Percentiles rank a stretch among this genome's conserved stretches.
Conservation (phyloP, 2,888 invertebrate genomes). For the Ferrisia virgata region DNA sequence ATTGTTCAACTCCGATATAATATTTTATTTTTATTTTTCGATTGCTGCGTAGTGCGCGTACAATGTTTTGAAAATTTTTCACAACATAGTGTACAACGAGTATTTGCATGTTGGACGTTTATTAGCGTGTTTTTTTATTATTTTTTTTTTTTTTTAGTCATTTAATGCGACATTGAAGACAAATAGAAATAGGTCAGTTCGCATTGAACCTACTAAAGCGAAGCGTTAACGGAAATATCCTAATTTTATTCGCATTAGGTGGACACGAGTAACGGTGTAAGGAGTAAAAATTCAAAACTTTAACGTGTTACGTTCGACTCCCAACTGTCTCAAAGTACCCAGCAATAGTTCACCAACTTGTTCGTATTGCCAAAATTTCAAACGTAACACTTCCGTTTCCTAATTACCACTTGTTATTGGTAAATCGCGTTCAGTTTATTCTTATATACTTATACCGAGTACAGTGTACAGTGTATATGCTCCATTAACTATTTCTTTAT, state of each 20-base stretch:
- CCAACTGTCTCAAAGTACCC: neutral
- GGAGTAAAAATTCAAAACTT: no score
- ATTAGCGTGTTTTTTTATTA: no score
- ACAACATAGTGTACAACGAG: no score
- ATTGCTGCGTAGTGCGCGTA: neutral
- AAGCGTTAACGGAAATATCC: no score
- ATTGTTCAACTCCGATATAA: neutral
- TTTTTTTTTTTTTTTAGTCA: no score
- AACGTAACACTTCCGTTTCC: constrained; percentile 10
- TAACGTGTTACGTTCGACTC: no score
- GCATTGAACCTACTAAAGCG: no score
- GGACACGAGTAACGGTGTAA: no score
- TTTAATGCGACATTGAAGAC: no score
- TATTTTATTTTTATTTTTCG: neutral
- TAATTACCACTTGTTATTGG: constrained; percentile 12
- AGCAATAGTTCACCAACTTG: neutral
- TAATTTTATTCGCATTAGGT: no score
- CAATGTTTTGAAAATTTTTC: neutral
- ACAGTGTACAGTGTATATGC: neutral
- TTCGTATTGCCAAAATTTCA: neutral
- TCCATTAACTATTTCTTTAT: constrained; percentile 21
- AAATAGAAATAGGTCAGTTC: no score
- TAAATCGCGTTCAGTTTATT: neutral
- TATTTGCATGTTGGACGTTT: no score
- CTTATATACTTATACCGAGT: neutral